A percentile compares a stretch with the other conserved stretches of the same genome.
Conservation (phyloP, 2,888 invertebrate genomes). For the Barypeithes pellucidus region DNA sequence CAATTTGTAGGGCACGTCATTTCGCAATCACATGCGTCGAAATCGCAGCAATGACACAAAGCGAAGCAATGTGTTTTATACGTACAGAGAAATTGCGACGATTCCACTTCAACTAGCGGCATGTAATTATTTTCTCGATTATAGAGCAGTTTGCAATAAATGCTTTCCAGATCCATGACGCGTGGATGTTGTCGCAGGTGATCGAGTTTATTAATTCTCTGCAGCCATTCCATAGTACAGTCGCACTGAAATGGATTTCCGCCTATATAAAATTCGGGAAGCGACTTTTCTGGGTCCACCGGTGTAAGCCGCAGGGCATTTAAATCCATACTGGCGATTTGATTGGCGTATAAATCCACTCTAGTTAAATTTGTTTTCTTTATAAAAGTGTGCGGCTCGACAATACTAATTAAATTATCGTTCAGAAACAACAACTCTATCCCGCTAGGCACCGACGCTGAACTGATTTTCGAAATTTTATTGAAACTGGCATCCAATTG, state of each 20-base stretch:
- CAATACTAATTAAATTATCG: constrained; percentile 88
- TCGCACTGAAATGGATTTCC: constrained; percentile 96
- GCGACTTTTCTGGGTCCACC: constrained; percentile 81
- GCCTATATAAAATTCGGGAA: constrained; percentile 94
- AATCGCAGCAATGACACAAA: constrained; percentile 96
- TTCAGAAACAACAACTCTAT: constrained; percentile 90
- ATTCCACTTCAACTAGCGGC: constrained; percentile 89
- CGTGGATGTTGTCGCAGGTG: constrained; percentile 90
- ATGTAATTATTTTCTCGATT: constrained; percentile 88
- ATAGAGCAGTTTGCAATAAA: constrained; percentile 90
- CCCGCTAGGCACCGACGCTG: constrained; percentile 86
- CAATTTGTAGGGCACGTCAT: constrained; percentile 96
- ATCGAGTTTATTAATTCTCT: constrained; percentile 89
- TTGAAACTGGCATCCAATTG: constrained; percentile 94
- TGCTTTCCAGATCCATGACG: constrained; percentile 91
- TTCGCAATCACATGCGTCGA: constrained; percentile 97
- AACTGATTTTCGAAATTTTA: constrained; percentile 84
- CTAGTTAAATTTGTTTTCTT: constrained; percentile 91
- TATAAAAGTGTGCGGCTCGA: constrained; percentile 92
- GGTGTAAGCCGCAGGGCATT: constrained; percentile 89
- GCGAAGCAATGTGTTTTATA: constrained; percentile 96
- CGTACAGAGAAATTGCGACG: constrained; percentile 92
- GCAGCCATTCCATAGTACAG: constrained; percentile 97
- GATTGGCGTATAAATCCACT: constrained; percentile 94
- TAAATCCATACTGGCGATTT: constrained; percentile 91